A percentile compares a stretch with the other conserved stretches of the same genome.
Evolutionary conservation across 1,140 invertebrate genomes (phyloP).

Genomic region (Caerostris extrusa): DNA sequence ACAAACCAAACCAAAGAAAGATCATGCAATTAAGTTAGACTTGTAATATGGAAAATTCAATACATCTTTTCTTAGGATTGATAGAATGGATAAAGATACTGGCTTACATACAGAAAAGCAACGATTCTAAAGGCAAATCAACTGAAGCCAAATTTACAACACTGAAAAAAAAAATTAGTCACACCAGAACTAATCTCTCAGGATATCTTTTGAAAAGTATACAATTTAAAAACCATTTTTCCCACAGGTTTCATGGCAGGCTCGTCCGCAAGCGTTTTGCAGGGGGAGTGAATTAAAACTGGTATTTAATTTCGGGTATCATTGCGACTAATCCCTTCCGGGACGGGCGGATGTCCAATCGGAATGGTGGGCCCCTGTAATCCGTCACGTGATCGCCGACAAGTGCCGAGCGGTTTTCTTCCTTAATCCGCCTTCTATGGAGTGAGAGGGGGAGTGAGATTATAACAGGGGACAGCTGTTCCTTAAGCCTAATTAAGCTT

Average conservation of each 20-base stretch:
- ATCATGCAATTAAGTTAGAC: too few relatives aligned
- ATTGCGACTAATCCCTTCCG: constrained; percentile 41
- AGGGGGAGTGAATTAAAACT: constrained; percentile 54
- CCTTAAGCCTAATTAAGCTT: constrained; percentile 77
- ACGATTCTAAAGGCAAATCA: too few relatives aligned
- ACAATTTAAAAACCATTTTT: not conserved
- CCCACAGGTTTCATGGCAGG: not conserved
- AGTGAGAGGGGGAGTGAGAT: constrained; percentile 44
- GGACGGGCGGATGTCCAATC: not conserved
- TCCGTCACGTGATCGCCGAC: constrained; percentile 75
- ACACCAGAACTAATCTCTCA: too few relatives aligned
- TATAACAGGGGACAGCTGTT: constrained; percentile 75
- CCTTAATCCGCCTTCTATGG: constrained; percentile 62
- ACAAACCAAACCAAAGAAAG: too few relatives aligned
- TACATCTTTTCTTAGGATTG: too few relatives aligned
- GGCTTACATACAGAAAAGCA: too few relatives aligned
- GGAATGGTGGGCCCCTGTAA: constrained; percentile 22
- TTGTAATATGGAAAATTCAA: too few relatives aligned
- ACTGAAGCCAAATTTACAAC: too few relatives aligned
- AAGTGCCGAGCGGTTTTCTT: constrained; percentile 70
- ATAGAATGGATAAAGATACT: too few relatives aligned
- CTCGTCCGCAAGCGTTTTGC: too few relatives aligned
- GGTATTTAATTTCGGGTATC: constrained; percentile 71
- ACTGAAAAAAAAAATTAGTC: too few relatives aligned
- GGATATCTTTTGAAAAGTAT: too few relatives aligned